Conservation (phyloP, 2,888 invertebrate genomes). For the Nephrotoma guestfalica region DNA sequence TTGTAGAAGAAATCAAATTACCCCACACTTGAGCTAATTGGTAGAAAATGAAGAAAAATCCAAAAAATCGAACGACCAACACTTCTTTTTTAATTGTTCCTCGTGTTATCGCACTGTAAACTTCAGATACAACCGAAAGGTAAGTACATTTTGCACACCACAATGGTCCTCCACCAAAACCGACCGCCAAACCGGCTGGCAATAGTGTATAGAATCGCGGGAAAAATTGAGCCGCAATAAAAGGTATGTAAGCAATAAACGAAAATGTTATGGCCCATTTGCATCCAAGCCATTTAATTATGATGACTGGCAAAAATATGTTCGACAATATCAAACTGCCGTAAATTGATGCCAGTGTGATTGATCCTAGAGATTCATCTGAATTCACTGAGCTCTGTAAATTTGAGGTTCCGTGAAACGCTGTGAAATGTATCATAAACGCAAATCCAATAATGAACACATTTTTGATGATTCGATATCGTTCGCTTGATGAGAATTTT, state of each 20-base stretch:
- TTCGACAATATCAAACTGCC: conserved; percentile 79
- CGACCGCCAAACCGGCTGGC: conserved; percentile 69
- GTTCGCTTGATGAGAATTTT: not conserved
- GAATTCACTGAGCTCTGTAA: conserved; percentile 75
- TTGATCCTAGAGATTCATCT: conserved; percentile 67
- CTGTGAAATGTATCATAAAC: conserved; percentile 86
- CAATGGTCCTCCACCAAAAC: conserved; percentile 74
- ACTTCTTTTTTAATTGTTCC: conserved; percentile 48
- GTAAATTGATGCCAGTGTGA: conserved; percentile 74
- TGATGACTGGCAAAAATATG: conserved; percentile 69
- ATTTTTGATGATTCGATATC: conserved; percentile 57
- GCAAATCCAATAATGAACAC: conserved; percentile 71
- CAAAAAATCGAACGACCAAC: conserved; percentile 81
- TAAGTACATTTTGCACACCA: conserved; percentile 97
- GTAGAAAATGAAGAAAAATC: conserved; percentile 91
- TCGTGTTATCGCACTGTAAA: conserved; percentile 58
- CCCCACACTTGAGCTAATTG: conserved; percentile 95
- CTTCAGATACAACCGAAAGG: conserved; percentile 67
- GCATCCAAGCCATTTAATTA: conserved; percentile 80
- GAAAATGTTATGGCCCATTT: conserved; percentile 80
- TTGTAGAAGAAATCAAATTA: conserved; percentile 72
- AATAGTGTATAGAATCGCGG: conserved; percentile 72
- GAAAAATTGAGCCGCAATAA: conserved; percentile 80
- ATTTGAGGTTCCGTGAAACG: conserved; percentile 75
- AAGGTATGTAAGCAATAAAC: conserved; percentile 80